Evolutionary conservation across 2,888 invertebrate species (phyloP), one percentile per base, ranked within the genome.

Genomic region (Arge pagana): DNA sequence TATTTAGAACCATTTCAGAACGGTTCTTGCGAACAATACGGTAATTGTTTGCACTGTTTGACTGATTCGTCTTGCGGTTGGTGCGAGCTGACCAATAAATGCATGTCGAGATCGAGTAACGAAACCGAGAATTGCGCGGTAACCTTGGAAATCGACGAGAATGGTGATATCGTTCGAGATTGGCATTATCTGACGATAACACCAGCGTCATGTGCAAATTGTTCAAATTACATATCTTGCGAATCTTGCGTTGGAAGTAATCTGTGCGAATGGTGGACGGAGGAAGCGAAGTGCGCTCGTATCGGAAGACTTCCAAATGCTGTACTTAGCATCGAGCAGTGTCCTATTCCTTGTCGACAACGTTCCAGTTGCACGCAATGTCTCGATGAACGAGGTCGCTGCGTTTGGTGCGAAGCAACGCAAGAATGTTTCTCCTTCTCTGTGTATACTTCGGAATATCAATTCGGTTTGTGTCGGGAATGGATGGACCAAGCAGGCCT

Each of bases 361-460:
- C 85, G 92, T 39, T 82, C 79, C 33, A 86, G 87, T 68, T 93
- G 93, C 72, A 85, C 87, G 13, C 84, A 87, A 48, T 96, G 96
- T 70, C 80, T 96, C 43, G 90, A 90, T 64, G 89, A 90, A 66
- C 85, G 85, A 40, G 92, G 92, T 18, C 85, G 93, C 54, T 96
- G 96, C 76, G 95, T 95, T 1, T 96, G 96, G 96, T 96, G 96
- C 74, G 93, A 94, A 71, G 91, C 93, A 18, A 91, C 91, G 0
- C 84, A 88, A 55, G 91, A 93, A 68, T 96, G 96, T 76, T 94
- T 96, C 72, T 90, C 93, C 59, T 96, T 96, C 77, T 90, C 93
- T n/a, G 92, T 95, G 1, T 96, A 96, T 77, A 94, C 94, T 5
- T 93, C 93, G 61, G 91, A 93, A 69, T 95, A 93, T 77, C 92